Evolutionary conservation across 2,888 invertebrate species (phyloP).

Genomic region (Augiades crinisus): DNA sequence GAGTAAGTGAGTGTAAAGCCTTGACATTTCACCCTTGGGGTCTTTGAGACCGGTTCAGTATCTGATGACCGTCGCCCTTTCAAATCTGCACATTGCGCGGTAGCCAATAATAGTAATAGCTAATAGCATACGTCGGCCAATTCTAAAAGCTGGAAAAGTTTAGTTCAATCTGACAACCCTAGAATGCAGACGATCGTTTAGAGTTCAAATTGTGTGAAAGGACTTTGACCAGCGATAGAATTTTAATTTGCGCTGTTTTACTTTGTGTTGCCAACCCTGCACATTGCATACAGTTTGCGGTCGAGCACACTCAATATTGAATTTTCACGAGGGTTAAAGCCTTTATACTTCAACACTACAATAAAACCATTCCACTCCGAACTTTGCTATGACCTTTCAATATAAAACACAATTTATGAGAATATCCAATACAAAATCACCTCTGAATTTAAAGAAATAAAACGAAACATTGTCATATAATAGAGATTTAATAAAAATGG

Average conservation of each 20-base stretch:
- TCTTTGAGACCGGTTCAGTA: too few species aligned
- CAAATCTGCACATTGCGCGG: too few species aligned
- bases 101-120: too few species aligned
- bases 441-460: neutral
- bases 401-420: constrained; percentile 7
- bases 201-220: neutral
- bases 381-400: constrained; percentile 13
- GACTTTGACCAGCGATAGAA: constrained; percentile 11
- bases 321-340: constrained; percentile 23
- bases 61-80: too few species aligned
- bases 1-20: too few species aligned
- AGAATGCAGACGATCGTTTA: neutral
- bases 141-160: too few species aligned
- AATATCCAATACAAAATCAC: constrained; percentile 4
- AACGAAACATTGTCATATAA: too few species aligned
- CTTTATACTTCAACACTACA: constrained; percentile 24
- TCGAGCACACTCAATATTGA: constrained; percentile 25
- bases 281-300: constrained; percentile 21
- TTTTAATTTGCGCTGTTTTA: constrained; percentile 2
- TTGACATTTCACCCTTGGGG: too few species aligned
- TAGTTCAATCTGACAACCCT: neutral
- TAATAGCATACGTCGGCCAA: too few species aligned
- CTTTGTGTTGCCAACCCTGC: constrained; percentile 16
- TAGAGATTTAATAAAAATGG: too few species aligned
- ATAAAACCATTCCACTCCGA: constrained; percentile 17